Percentiles rank a stretch among this genome's conserved stretches.
phyloP scores from a whole-genome alignment of 2,888 invertebrate genomes.

The Cinara cedri region DNA sequence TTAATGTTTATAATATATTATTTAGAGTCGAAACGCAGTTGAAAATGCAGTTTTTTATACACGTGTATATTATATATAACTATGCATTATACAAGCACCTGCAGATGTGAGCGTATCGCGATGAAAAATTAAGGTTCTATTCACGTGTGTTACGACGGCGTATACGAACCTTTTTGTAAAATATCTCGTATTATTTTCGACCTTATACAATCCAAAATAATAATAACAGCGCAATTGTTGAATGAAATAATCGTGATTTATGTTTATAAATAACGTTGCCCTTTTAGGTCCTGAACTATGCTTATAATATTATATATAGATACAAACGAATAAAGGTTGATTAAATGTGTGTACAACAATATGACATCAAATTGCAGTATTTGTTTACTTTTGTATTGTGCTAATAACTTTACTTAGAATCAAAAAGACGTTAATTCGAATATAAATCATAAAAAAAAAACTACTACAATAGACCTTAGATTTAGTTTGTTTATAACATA shows the following conservation, averaged over 20 bases:
- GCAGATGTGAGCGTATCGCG: not conserved
- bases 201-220: not conserved
- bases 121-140: constrained; percentile 39
- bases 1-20: no score
- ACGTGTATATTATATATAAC: no score
- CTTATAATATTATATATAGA: not conserved
- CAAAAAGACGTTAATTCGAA: no score
- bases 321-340: not conserved
- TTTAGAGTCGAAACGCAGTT: no score
- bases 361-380: no score
- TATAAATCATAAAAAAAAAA: no score
- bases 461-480: no score
- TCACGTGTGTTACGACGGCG: not conserved
- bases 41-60: no score
- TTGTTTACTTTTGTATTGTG: no score
- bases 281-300: not conserved
- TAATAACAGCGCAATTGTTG: not conserved
- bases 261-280: no score
- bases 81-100: not conserved
- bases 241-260: not conserved
- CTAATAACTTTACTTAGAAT: no score
- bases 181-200: not conserved
- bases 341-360: not conserved
- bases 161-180: constrained; percentile 17
- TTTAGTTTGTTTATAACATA: no score